These are phyloP conservation scores for Mystacornis crossleyi DNA, from an alignment of 2,113 vertebrate species.

Conservation along the genomic window DNA sequence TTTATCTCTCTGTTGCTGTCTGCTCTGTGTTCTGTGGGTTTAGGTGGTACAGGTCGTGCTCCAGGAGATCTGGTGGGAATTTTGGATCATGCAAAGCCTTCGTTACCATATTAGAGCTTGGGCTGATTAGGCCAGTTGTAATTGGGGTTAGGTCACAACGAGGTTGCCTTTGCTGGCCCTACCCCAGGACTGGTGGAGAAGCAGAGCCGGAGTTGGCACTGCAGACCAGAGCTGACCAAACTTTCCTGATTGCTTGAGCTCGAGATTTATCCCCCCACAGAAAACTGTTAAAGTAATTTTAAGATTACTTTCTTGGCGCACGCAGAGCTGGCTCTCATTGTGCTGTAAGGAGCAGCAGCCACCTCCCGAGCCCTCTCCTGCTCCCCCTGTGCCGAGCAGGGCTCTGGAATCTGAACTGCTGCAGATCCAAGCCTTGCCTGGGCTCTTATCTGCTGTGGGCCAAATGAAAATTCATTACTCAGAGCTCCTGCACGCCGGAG, in stretches of 20 bases:
- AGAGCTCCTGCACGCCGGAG: neutral
- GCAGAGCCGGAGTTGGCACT: neutral
- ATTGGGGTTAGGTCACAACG: neutral
- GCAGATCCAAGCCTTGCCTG: neutral
- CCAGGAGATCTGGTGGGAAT: neutral
- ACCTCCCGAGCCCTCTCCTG: neutral
- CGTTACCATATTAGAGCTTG: neutral
- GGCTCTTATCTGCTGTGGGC: slow-evolving; percentile 22
- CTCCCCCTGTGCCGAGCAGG: neutral
- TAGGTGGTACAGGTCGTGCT: neutral
- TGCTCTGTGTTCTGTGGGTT: neutral
- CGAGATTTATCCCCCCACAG: neutral
- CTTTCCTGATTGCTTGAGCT: neutral
- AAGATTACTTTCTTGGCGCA: neutral
- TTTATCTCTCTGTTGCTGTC: neutral
- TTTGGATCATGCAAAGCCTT: neutral
- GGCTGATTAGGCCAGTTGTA: neutral
- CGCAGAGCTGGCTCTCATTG: neutral
- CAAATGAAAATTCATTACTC: slow-evolving; percentile 57
- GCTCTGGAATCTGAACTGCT: slow-evolving; percentile 36
- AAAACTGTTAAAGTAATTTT: neutral
- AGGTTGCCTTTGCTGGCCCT: neutral
- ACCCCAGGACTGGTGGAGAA: neutral
- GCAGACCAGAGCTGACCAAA: neutral
- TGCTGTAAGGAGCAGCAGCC: neutral